Evolutionary conservation across 2,888 invertebrate genomes (phyloP).

Genomic region (Epistrophe grossulariae): DNA sequence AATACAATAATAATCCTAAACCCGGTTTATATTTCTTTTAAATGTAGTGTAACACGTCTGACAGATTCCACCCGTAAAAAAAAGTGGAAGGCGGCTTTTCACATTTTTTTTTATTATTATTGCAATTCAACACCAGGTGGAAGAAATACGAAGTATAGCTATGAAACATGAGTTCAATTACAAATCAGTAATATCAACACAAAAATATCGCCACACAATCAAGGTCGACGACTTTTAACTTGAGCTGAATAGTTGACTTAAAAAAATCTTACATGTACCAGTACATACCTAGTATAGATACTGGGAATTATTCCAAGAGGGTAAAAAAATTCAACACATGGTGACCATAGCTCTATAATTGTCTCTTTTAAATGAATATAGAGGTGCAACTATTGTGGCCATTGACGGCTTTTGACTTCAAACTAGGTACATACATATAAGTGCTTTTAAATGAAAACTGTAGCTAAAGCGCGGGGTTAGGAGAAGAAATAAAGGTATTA

Average conservation of each 20-base stretch:
- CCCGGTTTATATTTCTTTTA: constrained; percentile 23
- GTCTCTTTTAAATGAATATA: constrained; percentile 34
- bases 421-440: background rate
- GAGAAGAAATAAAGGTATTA: constrained; percentile 15
- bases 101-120: background rate
- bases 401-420: constrained; percentile 1
- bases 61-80: constrained; percentile 24
- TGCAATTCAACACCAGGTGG: constrained; percentile 29
- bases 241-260: constrained; percentile 32
- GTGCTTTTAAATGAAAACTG: constrained; percentile 13
- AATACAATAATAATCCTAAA: constrained; percentile 23
- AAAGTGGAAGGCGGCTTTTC: constrained; percentile 40
- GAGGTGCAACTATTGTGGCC: background rate
- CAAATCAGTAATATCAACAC: constrained; percentile 56
- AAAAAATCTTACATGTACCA: background rate
- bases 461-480: constrained; percentile 24
- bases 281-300: background rate
- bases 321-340: constrained; percentile 6
- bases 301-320: constrained; percentile 16
- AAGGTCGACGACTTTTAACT: constrained; percentile 68
- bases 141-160: background rate
- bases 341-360: constrained; percentile 12
- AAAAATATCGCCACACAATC: constrained; percentile 49
- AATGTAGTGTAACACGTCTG: constrained; percentile 26
- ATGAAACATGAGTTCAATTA: constrained; percentile 50